phyloP scores from a whole-genome alignment of 2,113 vertebrate genomes.

The Orthonyx spaldingii region DNA sequence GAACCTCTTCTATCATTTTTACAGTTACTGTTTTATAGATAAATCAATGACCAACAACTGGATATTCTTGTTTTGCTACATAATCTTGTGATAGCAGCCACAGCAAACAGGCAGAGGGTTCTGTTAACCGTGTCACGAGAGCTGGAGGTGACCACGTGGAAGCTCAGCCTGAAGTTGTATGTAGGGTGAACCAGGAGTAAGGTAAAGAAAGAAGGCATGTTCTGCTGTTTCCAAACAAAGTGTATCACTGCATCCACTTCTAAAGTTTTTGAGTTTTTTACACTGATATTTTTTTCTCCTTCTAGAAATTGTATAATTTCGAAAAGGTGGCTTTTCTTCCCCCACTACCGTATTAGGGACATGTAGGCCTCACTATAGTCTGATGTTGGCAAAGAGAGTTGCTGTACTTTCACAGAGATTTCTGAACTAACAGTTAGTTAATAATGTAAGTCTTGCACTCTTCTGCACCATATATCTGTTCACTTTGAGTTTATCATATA shows the following conservation, averaged over 20 bases:
- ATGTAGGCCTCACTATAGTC: neutral
- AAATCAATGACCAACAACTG: slow-evolving; percentile 54
- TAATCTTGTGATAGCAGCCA: slow-evolving; percentile 4
- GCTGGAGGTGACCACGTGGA: rapidly evolving
- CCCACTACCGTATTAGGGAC: rapidly evolving
- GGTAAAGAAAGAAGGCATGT: neutral
- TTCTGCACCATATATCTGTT: neutral
- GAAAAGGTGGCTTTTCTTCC: neutral
- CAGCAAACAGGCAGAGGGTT: neutral
- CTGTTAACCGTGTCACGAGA: neutral
- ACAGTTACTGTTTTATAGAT: slow-evolving; percentile 67
- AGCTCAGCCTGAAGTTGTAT: neutral
- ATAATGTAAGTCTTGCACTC: neutral
- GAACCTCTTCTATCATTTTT: slow-evolving; percentile 61
- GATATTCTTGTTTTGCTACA: slow-evolving; percentile 47
- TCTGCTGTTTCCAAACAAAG: neutral
- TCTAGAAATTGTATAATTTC: neutral
- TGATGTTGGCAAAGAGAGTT: neutral
- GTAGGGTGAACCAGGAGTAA: neutral
- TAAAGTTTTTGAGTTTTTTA: neutral
- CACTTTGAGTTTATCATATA: neutral
- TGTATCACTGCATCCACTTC: neutral
- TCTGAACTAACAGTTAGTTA: neutral
- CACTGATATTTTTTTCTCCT: neutral
- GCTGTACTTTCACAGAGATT: neutral